Conservation (phyloP, 2,797 vertebrate species). For the Iguana delicatissima region DNA sequence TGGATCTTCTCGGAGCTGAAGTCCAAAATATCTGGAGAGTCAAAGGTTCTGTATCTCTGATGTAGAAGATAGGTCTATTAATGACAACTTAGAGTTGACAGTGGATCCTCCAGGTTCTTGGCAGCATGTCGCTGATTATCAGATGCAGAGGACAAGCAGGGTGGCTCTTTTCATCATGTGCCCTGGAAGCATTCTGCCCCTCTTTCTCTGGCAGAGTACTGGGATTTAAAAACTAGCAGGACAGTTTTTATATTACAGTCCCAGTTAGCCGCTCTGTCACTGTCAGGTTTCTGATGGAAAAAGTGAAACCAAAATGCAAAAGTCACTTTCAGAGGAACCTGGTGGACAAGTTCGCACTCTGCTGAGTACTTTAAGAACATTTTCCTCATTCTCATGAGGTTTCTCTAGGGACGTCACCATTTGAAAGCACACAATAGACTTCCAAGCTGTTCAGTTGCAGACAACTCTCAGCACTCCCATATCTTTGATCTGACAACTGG, state of each 20-base stretch:
- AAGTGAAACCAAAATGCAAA: background rate
- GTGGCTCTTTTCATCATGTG: background rate
- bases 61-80: background rate
- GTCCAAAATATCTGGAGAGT: background rate
- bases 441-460: background rate
- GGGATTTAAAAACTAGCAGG: background rate
- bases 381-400: background rate
- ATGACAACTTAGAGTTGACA: background rate
- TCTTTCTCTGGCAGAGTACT: background rate
- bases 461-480: background rate
- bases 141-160: background rate
- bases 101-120: background rate
- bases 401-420: background rate
- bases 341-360: background rate
- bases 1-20: background rate
- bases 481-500: background rate
- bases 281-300: background rate
- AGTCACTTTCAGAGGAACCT: background rate
- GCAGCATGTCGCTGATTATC: background rate
- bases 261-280: background rate
- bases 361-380: background rate
- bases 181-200: background rate
- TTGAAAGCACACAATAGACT: background rate
- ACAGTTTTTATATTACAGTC: background rate
- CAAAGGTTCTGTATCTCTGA: background rate